Evolutionary conservation across 2,797 vertebrate genomes (phyloP), one percentile per base, ranked within the genome.

Genomic region (Eptatretus atami): DNA sequence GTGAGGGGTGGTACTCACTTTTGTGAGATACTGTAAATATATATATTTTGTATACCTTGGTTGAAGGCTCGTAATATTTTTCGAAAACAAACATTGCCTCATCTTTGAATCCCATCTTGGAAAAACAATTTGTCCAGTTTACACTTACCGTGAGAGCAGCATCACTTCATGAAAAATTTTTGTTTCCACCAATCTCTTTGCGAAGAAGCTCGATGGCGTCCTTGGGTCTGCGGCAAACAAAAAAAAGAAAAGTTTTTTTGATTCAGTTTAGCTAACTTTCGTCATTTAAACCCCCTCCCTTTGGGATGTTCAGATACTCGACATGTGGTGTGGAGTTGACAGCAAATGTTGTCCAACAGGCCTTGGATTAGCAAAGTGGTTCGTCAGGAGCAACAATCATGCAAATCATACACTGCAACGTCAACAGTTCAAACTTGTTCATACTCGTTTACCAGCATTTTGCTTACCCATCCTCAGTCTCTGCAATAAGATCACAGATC

Each of bases 401-500:
- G 57, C 31, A 44, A n/a, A 44, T 8, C 31, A 44, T 44, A 44
- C 31, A 44, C 31, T 44, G 31, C 31, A 44, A 44, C 6, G 31
- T 44, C 31, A 8, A 44, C 31, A 5, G 31, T 8, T 5, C 31
- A n/a, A 44, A 44, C 31, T 44, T 44, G 31, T 5, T 44, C 31
- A 8, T 44, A n/a, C 31, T 44, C 31, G 31, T 44, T n/a, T 61
- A 61, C n/a, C 10, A n/a, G 9, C 10, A 61, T n/a, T 54, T 19
- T 31, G 66, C 85, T 68, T 73, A 98, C 92, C 92, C 92, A 75
- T 98, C 92, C 69, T 98, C 92, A 31, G 92, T 98, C 75, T 98
- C 92, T 55, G 93, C 96, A 73, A 98, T 92, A 72, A 98, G 84
- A 73, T 98, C 92, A 70, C 92, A 98, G 76, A 98, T 94, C 75